phyloP scores from a whole-genome alignment of 2,797 vertebrate species.

The Sus cebifrons region DNA sequence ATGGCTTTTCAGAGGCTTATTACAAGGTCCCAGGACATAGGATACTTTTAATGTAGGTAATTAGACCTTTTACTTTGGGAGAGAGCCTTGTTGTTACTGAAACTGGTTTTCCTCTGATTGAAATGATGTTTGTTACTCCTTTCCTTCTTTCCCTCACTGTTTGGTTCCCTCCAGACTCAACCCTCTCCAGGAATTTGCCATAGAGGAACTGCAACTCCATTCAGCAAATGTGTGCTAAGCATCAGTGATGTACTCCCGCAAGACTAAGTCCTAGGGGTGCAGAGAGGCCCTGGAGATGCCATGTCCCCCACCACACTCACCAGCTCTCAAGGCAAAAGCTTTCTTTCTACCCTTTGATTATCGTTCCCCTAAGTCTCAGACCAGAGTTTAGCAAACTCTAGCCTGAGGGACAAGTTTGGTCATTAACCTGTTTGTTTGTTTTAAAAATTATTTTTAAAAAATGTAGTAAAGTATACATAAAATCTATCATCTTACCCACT shows the following conservation, averaged over 20 bases:
- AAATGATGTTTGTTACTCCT: not conserved
- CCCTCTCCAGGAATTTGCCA: fast-evolving
- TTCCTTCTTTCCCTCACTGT: not conserved
- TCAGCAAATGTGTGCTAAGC: not conserved
- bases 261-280: not conserved
- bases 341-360: not conserved
- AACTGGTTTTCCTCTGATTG: not conserved
- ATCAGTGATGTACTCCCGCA: not conserved
- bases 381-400: not conserved
- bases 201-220: not conserved
- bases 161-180: not conserved
- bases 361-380: not conserved
- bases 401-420: not conserved
- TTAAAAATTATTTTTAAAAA: not conserved
- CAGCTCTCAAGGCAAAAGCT: not conserved
- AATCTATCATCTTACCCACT: not conserved
- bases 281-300: not conserved
- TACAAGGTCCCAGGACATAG: not conserved
- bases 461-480: not conserved
- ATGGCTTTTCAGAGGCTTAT: not conserved
- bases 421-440: not conserved
- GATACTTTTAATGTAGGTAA: not conserved
- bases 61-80: not conserved
- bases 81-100: not conserved
- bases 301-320: not conserved